Evolutionary conservation across 2,113 vertebrate species (phyloP).

Genomic region (Pollachius pollachius): DNA sequence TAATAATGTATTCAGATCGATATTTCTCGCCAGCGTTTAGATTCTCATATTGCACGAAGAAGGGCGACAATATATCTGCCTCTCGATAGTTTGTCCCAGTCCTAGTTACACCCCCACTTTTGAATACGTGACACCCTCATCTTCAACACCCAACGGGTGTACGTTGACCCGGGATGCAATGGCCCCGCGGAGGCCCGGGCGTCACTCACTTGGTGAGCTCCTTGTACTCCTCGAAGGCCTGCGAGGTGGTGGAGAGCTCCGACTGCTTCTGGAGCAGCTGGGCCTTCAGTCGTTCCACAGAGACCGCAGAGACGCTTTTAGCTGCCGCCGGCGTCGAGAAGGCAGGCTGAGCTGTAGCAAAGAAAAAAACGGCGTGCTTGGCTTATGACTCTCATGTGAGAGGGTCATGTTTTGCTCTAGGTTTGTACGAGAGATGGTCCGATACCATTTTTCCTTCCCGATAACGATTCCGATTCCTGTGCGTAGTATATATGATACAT

Average conservation of each 20-base stretch:
- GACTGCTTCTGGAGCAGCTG: constrained; percentile 85
- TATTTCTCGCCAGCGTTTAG: too few relatives aligned
- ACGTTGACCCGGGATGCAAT: too few relatives aligned
- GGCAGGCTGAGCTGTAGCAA: constrained; percentile 60
- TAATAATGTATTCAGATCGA: too few relatives aligned
- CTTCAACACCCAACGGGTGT: too few relatives aligned
- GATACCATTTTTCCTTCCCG: neutral
- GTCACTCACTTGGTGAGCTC: constrained; percentile 84
- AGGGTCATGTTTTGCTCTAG: constrained; percentile 36
- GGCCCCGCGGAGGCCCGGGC: neutral
- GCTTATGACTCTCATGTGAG: too few relatives aligned
- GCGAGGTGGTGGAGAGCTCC: constrained; percentile 79
- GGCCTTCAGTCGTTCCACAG: constrained; percentile 81
- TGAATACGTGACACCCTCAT: too few relatives aligned
- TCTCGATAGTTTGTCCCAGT: too few relatives aligned
- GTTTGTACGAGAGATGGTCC: constrained; percentile 29
- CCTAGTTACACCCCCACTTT: too few relatives aligned
- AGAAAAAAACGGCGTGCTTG: neutral
- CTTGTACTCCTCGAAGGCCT: constrained; percentile 92
- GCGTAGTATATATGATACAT: too few relatives aligned
- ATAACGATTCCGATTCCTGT: neutral
- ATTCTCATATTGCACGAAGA: too few relatives aligned
- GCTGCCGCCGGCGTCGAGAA: constrained; percentile 60
- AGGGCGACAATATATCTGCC: too few relatives aligned
- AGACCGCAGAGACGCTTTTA: constrained; percentile 66